Conservation (phyloP, 2,888 invertebrate species). For the Agrilus mali region DNA sequence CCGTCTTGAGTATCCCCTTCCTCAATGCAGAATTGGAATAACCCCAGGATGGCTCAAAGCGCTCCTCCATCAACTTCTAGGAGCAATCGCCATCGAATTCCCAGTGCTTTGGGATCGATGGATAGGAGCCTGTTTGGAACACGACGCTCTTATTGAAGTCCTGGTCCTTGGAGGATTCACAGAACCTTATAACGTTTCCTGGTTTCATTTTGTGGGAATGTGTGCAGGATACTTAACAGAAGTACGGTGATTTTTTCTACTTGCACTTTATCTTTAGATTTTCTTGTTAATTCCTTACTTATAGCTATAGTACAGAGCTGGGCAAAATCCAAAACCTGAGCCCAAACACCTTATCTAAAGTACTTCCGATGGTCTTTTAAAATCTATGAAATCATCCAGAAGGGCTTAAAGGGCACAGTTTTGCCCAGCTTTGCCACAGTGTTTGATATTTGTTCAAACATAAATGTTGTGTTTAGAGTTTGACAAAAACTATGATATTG, state of each 20-base stretch:
- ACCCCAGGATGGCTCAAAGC: constrained; percentile 71
- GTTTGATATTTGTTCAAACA: background rate
- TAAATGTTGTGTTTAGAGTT: constrained; percentile 37
- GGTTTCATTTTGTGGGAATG: constrained; percentile 61
- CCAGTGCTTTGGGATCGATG: constrained; percentile 40
- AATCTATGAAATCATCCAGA: no score
- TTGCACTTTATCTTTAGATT: background rate
- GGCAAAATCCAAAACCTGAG: no score
- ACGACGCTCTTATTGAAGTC: constrained; percentile 51
- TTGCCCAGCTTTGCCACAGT: no score
- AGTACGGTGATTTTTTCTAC: constrained; percentile 28
- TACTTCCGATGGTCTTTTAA: no score
- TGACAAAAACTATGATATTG: constrained; percentile 66
- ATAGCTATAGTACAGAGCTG: no score
- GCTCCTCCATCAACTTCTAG: constrained; percentile 59
- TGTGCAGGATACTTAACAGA: constrained; percentile 56
- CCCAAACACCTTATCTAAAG: no score
- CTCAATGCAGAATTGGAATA: constrained; percentile 56
- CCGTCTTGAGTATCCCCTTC: constrained; percentile 59
- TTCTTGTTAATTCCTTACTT: no score
- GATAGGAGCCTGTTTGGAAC: constrained; percentile 53
- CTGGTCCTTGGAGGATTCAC: constrained; percentile 59
- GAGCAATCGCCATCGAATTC: constrained; percentile 27
- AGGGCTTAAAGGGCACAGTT: no score
- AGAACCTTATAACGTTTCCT: constrained; percentile 49